phyloP scores from a whole-genome alignment of 2,888 invertebrate genomes.

The Ormyrus labotus region DNA sequence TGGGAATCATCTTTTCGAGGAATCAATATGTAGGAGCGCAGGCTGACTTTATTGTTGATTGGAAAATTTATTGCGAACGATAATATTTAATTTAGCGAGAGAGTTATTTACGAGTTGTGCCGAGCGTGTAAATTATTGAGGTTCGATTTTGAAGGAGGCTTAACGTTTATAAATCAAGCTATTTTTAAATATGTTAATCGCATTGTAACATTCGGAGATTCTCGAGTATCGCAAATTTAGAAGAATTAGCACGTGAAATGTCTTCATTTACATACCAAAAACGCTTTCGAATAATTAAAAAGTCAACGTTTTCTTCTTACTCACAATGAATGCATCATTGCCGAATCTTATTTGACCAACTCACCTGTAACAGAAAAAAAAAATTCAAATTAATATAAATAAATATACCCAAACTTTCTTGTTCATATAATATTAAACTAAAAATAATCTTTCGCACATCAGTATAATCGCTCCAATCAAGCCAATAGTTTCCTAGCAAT shows the following conservation, averaged over 20 bases:
- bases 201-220: too few species aligned
- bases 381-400: not conserved
- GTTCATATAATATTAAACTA: not conserved
- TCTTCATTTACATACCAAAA: not conserved
- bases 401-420: not conserved
- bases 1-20: too few species aligned
- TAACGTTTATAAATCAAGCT: too few species aligned
- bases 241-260: not conserved
- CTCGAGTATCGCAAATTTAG: too few species aligned
- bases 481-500: not conserved
- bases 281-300: slow-evolving; percentile 11
- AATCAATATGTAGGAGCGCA: too few species aligned
- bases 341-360: slow-evolving; percentile 2
- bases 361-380: slow-evolving; percentile 37
- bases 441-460: not conserved
- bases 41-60: too few species aligned
- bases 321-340: not conserved
- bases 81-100: too few species aligned
- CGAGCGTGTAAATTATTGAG: too few species aligned
- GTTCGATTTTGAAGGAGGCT: too few species aligned
- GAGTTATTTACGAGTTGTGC: too few species aligned
- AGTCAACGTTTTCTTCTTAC: not conserved
- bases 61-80: too few species aligned
- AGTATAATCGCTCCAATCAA: not conserved
- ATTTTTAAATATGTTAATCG: too few species aligned